These are phyloP conservation scores for Xenopus borealis DNA, from an alignment of 2,113 vertebrate species.

Conservation along the genomic window DNA sequence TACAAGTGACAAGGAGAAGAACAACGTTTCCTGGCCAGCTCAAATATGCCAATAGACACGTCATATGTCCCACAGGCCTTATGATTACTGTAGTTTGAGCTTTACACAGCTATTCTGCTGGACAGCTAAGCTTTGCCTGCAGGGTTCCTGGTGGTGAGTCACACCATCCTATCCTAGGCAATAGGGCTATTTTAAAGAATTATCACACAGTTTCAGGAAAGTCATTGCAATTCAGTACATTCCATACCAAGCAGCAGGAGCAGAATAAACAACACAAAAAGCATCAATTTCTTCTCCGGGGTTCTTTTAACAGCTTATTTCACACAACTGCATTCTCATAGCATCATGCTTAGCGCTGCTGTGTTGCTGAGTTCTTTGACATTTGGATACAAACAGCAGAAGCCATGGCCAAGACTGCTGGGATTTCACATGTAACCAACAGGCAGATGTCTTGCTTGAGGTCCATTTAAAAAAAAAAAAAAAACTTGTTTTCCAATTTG, in stretches of 20 bases:
- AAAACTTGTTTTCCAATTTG: neutral
- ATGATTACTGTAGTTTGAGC: neutral
- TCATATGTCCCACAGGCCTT: neutral
- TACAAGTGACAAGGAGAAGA: no score
- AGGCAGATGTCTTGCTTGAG: no score
- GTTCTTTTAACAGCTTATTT: no score
- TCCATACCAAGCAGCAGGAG: constrained; percentile 13
- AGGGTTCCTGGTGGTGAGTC: constrained; percentile 21
- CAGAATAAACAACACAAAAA: constrained; percentile 19
- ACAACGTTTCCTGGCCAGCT: neutral
- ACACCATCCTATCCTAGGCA: constrained; percentile 15
- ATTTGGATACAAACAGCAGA: no score
- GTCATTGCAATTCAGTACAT: constrained; percentile 26
- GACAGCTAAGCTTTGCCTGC: constrained; percentile 1
- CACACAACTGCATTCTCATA: no score
- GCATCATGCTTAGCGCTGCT: no score
- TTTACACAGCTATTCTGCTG: neutral
- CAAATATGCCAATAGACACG: neutral
- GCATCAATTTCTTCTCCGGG: no score
- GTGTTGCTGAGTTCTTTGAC: no score
- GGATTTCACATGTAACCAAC: no score
- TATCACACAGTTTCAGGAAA: constrained; percentile 25
- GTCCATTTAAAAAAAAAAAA: no score
- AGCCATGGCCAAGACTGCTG: no score
- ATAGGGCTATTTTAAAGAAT: constrained; percentile 16